Percentiles rank a stretch among this genome's conserved stretches.
Conservation (phyloP, 2,888 invertebrate genomes). For the Spicauda simplicius region DNA sequence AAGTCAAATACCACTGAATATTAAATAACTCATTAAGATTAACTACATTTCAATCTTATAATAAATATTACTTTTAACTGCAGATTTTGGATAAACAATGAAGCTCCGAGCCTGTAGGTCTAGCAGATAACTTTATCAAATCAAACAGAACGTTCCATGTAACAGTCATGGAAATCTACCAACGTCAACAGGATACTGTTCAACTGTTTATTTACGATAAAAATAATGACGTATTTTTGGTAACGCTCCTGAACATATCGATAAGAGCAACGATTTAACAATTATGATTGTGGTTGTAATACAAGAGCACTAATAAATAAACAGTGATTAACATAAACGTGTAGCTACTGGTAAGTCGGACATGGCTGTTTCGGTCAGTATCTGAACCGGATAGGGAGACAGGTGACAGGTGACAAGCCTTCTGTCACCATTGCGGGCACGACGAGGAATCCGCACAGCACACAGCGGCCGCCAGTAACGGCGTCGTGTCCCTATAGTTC, state of each 20-base stretch:
- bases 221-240: constrained; percentile 18
- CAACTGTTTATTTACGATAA: constrained; percentile 4
- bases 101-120: background rate
- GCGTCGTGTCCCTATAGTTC: no score
- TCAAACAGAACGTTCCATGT: background rate
- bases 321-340: no score
- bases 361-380: no score
- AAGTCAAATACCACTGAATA: no score
- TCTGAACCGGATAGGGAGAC: no score
- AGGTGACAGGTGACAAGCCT: no score
- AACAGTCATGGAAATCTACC: constrained; percentile 6
- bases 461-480: no score
- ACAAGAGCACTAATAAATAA: background rate
- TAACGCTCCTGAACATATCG: background rate
- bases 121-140: constrained; percentile 20
- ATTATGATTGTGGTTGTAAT: background rate
- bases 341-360: no score
- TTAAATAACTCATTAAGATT: no score
- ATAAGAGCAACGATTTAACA: background rate
- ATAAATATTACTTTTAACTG: background rate
- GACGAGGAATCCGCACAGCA: no score
- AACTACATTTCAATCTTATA: no score
- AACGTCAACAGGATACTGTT: constrained; percentile 21
- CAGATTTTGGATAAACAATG: constrained; percentile 1
- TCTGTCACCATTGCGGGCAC: no score